Evolutionary conservation across 1,140 invertebrate species (phyloP), one percentile per base, ranked within the genome.

Genomic region (Drosophila micromelanica): DNA sequence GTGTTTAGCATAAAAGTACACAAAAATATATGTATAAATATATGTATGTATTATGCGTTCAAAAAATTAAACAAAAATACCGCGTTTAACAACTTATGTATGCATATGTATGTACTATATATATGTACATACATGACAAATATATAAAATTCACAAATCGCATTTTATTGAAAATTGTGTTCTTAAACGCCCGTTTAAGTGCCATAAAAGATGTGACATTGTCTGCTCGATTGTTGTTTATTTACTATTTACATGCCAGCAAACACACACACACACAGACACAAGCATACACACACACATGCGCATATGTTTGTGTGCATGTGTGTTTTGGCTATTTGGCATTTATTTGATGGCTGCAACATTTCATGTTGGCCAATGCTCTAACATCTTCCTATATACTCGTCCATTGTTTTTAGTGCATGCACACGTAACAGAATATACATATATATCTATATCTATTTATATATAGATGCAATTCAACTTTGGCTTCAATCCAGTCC

Each of bases 1-100:
- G 60, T 60, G 55, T 55, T 57, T 43, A 70, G 51, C 61, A 61
- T 51, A 57, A 42, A 57, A 55, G 38, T 32, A 55, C 23, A 54
- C 40, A 61, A 8, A 48, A 13, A 23, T n/a, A 55, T 23, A 59
- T 35, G 23, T 30, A 42, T 12, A 30, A 20, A 61, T 15, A 12
- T 35, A 62, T 42, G n/a, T 42, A 59, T 38, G 55, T 30, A 57
- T n/a, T 27, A 17, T 61, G n/a, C 27, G 32, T 35, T 7, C 9
- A 30, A 48, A 52, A 52, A 27, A 20, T 67, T 43, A 15, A 32
- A 35, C 32, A 32, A 32, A 62, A 54, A 17, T 56, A 27, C n/a
- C 37, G 38, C 32, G 42, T 20, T 35, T 56, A 59, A 43, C 11
- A 23, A 56, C 2, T 17, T 42, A n/a, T n/a, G n/a, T n/a, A n/a